These are phyloP conservation scores for Caenorhabditis afra DNA, from an alignment of 2,888 invertebrate genomes.

Conservation along the genomic window DNA sequence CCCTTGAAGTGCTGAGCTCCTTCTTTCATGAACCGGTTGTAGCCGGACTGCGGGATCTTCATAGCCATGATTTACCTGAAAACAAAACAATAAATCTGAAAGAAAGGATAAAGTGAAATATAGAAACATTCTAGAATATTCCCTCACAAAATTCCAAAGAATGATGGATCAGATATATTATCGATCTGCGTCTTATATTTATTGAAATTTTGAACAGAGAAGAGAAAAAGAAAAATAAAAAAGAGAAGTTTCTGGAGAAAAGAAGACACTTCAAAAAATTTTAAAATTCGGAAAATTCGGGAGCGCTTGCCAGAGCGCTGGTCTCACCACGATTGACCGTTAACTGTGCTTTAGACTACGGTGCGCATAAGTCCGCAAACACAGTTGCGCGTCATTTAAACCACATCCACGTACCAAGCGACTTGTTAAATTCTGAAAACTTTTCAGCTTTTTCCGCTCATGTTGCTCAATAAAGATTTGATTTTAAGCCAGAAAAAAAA, in stretches of 20 bases:
- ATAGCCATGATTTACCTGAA: constrained; percentile 74
- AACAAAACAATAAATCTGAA: constrained; percentile 6
- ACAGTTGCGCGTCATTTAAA: constrained; percentile 25
- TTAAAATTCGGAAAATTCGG: constrained; percentile 55
- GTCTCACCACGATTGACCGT: constrained; percentile 43
- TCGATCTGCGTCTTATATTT: too few species aligned
- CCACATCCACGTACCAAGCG: constrained; percentile 12
- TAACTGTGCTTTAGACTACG: neutral
- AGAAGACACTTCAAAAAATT: constrained; percentile 2
- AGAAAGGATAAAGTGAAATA: neutral
- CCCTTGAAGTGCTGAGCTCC: constrained; percentile 87
- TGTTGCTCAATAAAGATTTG: too few species aligned
- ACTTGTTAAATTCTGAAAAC: neutral
- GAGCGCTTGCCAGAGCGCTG: constrained; percentile 22
- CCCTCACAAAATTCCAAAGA: too few species aligned
- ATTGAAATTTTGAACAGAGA: too few species aligned
- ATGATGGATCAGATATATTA: too few species aligned
- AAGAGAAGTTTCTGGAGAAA: neutral
- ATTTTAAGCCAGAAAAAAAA: too few species aligned
- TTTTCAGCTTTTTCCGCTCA: constrained; percentile 1
- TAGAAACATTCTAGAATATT: too few species aligned
- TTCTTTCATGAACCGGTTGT: constrained; percentile 80
- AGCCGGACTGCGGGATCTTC: constrained; percentile 79
- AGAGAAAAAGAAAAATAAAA: neutral
- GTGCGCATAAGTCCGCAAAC: constrained; percentile 2